Conservation (phyloP, 2,888 invertebrate genomes). For the Lamellibrachia satsuma region DNA sequence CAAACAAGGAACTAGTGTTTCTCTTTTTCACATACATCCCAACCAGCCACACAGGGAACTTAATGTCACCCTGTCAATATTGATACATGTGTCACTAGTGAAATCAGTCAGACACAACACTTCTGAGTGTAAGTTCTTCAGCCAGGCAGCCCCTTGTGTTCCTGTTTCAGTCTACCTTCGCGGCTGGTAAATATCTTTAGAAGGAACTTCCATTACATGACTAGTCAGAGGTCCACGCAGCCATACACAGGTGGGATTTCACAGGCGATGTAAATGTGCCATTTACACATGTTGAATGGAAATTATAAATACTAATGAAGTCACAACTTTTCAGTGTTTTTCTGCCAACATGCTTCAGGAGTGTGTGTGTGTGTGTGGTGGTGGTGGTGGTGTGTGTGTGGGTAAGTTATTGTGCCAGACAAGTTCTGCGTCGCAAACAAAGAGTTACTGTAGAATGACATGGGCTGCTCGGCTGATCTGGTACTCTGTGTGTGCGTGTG, state of each 20-base stretch:
- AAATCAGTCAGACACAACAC: background rate
- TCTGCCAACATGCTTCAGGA: background rate
- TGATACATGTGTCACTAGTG: background rate
- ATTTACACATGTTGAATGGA: background rate
- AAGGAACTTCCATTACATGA: background rate
- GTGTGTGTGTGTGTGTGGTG: background rate
- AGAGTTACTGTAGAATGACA: background rate
- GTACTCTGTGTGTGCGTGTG: background rate
- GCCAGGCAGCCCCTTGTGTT: background rate
- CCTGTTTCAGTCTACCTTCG: background rate
- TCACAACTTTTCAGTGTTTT: background rate
- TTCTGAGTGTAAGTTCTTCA: background rate
- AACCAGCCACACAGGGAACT: background rate
- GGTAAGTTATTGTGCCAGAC: background rate
- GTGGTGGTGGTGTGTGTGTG: background rate
- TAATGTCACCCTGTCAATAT: background rate
- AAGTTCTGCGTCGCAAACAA: background rate
- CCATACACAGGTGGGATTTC: background rate
- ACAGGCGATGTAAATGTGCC: background rate
- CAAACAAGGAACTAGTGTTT: background rate
- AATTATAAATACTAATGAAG: constrained; percentile 3
- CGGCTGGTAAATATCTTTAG: background rate
- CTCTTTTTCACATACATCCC: background rate
- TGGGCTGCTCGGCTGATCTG: background rate
- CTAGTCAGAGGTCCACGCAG: background rate